Evolutionary conservation across 1,140 invertebrate species (phyloP).

Genomic region (Dryas iulia): DNA sequence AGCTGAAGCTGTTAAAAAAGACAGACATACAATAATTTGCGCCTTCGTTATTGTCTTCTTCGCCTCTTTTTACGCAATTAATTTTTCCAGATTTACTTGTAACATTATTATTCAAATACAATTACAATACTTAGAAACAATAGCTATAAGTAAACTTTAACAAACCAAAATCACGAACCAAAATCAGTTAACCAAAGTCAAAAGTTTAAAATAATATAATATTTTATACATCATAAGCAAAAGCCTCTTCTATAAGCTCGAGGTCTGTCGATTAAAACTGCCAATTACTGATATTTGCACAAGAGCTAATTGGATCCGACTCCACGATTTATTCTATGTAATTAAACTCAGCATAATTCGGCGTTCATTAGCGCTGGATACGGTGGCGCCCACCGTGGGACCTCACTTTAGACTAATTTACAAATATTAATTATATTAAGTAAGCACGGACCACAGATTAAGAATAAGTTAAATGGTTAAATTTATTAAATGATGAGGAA

Average conservation of each 20-base stretch:
- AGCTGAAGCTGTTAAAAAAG: no score
- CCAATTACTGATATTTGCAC: constrained; percentile 65
- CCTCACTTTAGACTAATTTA: background rate
- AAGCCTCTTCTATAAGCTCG: background rate
- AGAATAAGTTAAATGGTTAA: background rate
- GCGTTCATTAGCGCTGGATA: constrained; percentile 28
- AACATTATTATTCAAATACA: no score
- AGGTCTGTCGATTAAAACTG: constrained; percentile 46
- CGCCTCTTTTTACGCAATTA: no score
- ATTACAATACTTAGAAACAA: no score
- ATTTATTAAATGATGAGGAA: no score
- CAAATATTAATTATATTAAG: background rate
- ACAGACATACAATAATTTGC: no score
- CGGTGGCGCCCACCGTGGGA: constrained; percentile 39
- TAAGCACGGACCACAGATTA: background rate
- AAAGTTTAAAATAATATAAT: background rate
- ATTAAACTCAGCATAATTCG: constrained; percentile 37
- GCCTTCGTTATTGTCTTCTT: no score
- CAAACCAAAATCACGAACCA: no score
- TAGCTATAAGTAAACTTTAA: no score
- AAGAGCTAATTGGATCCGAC: constrained; percentile 57
- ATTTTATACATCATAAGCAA: background rate
- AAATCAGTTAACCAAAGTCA: background rate
- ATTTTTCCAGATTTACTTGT: no score
- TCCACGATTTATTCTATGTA: constrained; percentile 30